Evolutionary conservation across 2,888 invertebrate genomes (phyloP).

Genomic region (Caradrina kadenii): DNA sequence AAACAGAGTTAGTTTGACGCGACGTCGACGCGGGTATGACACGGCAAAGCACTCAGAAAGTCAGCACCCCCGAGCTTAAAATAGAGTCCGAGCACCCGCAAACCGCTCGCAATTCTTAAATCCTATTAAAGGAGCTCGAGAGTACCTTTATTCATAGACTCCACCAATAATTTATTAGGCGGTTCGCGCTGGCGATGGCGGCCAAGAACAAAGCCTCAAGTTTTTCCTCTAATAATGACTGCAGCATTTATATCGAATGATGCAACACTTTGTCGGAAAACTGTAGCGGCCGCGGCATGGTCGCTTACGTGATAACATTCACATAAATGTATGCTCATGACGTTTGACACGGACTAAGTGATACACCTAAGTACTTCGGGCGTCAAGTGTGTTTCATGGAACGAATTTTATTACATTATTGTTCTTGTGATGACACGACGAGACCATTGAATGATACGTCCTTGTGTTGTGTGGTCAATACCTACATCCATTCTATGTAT

Average conservation of each 20-base stretch:
- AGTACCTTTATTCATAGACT: conserved; percentile 75
- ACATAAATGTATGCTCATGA: conserved; percentile 41
- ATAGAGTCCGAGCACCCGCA: conserved; percentile 76
- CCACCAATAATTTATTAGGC: conserved; percentile 63
- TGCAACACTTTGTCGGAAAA: conserved; percentile 66
- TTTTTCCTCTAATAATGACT: conserved; percentile 65
- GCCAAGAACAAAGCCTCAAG: conserved; percentile 55
- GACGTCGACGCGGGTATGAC: conserved; percentile 69
- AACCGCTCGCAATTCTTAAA: conserved; percentile 81
- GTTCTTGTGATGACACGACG: conserved; percentile 21
- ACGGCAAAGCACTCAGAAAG: conserved; percentile 85
- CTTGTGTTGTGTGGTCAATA: neutral
- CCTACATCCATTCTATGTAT: neutral
- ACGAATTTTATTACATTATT: conserved; percentile 47
- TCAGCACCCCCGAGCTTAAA: conserved; percentile 79
- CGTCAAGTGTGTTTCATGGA: conserved; percentile 38
- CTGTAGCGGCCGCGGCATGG: conserved; percentile 53
- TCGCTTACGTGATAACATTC: conserved; percentile 69
- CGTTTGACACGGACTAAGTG: conserved; percentile 57
- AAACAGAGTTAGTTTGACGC: conserved; percentile 59
- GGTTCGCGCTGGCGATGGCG: conserved; percentile 31
- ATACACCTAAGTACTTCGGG: conserved; percentile 38
- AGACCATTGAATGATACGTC: neutral
- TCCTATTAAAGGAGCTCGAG: conserved; percentile 77
- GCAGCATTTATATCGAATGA: conserved; percentile 60